phyloP scores from a whole-genome alignment of 2,113 vertebrate genomes.

The Pitta sordida region DNA sequence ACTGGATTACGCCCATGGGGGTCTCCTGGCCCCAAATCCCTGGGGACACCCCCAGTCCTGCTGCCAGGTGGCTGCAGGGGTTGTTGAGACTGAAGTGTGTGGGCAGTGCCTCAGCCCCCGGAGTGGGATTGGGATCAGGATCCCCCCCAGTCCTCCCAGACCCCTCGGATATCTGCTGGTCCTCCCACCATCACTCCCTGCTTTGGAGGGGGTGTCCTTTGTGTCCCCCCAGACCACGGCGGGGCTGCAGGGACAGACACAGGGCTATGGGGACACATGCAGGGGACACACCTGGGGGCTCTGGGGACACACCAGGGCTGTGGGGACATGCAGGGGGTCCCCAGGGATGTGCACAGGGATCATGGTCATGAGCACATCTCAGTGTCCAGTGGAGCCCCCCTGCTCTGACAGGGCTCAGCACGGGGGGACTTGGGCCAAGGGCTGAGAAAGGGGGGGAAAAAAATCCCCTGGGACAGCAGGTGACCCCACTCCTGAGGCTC shows the following conservation, averaged over 20 bases:
- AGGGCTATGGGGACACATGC: background rate
- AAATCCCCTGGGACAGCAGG: fast-evolving
- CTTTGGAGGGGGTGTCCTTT: background rate
- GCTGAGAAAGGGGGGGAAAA: background rate
- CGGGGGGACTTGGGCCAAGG: fast-evolving
- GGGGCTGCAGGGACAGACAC: background rate
- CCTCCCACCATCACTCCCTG: background rate
- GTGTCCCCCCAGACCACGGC: background rate
- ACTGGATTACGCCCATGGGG: constrained; percentile 21
- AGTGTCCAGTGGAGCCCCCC: background rate
- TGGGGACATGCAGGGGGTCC: background rate
- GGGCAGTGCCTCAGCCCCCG: background rate
- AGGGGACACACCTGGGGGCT: background rate
- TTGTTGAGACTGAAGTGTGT: fast-evolving
- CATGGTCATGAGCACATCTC: fast-evolving
- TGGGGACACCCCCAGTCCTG: fast-evolving
- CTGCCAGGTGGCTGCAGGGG: background rate
- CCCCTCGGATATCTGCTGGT: fast-evolving
- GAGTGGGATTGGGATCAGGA: background rate
- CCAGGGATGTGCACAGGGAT: background rate
- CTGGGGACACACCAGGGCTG: background rate
- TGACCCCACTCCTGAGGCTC: fast-evolving
- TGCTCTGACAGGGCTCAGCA: background rate
- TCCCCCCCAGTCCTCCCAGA: background rate
- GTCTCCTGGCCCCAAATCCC: background rate